Conservation (phyloP, 1,140 invertebrate genomes). For the Diorhabda sublineata region DNA sequence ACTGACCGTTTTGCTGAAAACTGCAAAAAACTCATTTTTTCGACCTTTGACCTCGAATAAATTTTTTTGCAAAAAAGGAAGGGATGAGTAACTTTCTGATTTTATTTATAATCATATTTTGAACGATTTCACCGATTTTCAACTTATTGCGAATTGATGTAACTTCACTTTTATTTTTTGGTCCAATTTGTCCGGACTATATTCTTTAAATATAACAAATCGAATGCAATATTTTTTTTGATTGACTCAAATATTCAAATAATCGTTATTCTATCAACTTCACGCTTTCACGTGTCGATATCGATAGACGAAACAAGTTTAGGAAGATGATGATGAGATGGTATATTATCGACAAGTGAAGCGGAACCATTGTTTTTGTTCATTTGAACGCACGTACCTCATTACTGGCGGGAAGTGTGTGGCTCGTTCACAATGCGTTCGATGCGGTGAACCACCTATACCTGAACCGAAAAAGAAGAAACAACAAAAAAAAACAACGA, state of each 20-base stretch:
- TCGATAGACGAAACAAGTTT: slow-evolving; percentile 5
- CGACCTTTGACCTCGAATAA: too few relatives aligned
- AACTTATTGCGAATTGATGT: too few relatives aligned
- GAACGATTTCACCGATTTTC: too few relatives aligned
- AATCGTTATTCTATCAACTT: not conserved
- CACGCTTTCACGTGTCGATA: not conserved
- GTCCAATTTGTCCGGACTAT: too few relatives aligned
- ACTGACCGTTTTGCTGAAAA: too few relatives aligned
- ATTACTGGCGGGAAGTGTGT: slow-evolving; percentile 33
- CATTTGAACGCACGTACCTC: slow-evolving; percentile 29
- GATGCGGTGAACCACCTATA: slow-evolving; percentile 24
- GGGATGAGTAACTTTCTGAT: too few relatives aligned
- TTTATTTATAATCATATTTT: too few relatives aligned
- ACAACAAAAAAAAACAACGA: too few relatives aligned
- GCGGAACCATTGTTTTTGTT: slow-evolving; percentile 23
- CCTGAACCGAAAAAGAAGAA: slow-evolving; percentile 11
- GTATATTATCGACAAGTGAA: slow-evolving; percentile 5
- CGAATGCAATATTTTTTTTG: not conserved
- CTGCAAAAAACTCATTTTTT: too few relatives aligned
- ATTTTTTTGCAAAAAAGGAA: too few relatives aligned
- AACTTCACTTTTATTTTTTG: too few relatives aligned
- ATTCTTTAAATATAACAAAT: not conserved
- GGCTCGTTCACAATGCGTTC: slow-evolving; percentile 26
- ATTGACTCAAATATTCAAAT: too few relatives aligned
- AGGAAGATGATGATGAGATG: slow-evolving; percentile 4